A percentile compares a stretch with the other conserved stretches of the same genome.
phyloP scores from a whole-genome alignment of 2,113 vertebrate species.

The Galbula dea region DNA sequence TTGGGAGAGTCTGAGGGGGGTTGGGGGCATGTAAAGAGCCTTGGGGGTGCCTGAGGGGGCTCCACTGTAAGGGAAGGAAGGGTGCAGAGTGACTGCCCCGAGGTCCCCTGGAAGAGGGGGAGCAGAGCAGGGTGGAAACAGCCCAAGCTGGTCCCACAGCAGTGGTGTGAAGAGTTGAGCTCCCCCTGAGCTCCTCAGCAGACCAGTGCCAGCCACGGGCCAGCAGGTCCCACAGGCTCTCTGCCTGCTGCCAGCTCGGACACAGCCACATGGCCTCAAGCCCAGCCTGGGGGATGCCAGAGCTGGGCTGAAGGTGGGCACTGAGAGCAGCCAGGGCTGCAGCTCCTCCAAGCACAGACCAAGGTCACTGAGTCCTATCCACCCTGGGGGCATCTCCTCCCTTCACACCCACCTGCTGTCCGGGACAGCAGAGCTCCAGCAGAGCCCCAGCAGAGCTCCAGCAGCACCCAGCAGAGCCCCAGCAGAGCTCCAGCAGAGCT shows the following conservation, averaged over 20 bases:
- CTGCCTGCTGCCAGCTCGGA: background rate
- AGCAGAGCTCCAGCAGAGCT: too few relatives aligned
- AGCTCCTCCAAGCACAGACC: background rate
- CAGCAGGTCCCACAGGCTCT: fast-evolving
- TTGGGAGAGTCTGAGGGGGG: too few relatives aligned
- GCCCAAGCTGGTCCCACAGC: fast-evolving
- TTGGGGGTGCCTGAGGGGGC: background rate
- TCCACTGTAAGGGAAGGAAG: background rate
- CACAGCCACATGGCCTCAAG: background rate
- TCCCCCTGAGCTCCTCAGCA: too few relatives aligned
- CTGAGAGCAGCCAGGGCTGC: background rate
- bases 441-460: too few relatives aligned
- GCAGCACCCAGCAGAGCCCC: too few relatives aligned
- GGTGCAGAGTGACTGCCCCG: fast-evolving
- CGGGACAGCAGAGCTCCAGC: background rate
- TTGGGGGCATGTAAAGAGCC: too few relatives aligned
- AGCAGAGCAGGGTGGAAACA: background rate
- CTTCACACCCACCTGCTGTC: fast-evolving
- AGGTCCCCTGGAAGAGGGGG: background rate
- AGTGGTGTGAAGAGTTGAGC: background rate
- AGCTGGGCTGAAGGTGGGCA: background rate
- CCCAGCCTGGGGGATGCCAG: background rate
- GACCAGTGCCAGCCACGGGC: background rate
- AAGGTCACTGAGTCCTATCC: background rate
- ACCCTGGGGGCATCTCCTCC: background rate